A percentile compares a stretch with the other conserved stretches of the same genome.
These are phyloP conservation scores for Lapara coniferarum DNA, from an alignment of 2,888 invertebrate genomes.

Conservation along the genomic window DNA sequence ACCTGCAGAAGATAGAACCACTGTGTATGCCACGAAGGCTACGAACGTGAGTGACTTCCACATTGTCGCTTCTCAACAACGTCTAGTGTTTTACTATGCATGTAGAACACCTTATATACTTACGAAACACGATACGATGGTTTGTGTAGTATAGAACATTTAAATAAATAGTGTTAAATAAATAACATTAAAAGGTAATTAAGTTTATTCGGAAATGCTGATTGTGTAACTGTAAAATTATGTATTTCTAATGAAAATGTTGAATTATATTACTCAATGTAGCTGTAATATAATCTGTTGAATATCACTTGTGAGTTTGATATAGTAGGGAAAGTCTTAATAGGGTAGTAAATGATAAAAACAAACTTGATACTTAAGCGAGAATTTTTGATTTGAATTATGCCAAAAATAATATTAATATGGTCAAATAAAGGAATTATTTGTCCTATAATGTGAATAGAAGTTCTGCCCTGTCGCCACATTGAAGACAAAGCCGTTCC, in stretches of 20 bases:
- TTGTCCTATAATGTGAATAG: too few species aligned
- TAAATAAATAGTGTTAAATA: constrained; percentile 25
- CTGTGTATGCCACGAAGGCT: constrained; percentile 31
- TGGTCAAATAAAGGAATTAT: too few species aligned
- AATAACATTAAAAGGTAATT: constrained; percentile 25
- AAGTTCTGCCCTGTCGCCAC: too few species aligned
- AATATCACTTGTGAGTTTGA: too few species aligned
- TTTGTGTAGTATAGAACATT: constrained; percentile 8
- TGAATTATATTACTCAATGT: background rate
- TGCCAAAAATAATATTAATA: too few species aligned
- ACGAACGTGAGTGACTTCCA: constrained; percentile 36
- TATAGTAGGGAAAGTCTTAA: too few species aligned
- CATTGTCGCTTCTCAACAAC: constrained; percentile 34
- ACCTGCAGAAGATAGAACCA: constrained; percentile 25
- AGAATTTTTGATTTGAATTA: too few species aligned
- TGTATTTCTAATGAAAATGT: background rate
- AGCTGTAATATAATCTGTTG: too few species aligned
- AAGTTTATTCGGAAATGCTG: constrained; percentile 14
- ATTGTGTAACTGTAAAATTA: background rate
- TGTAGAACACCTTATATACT: constrained; percentile 26
- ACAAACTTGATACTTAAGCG: too few species aligned
- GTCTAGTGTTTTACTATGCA: background rate
- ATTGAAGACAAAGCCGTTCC: too few species aligned
- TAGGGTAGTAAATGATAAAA: too few species aligned
- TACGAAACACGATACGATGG: background rate